A percentile compares a stretch with the other conserved stretches of the same genome.
phyloP scores from a whole-genome alignment of 2,888 invertebrate genomes.

The Stegana nigrithorax region DNA sequence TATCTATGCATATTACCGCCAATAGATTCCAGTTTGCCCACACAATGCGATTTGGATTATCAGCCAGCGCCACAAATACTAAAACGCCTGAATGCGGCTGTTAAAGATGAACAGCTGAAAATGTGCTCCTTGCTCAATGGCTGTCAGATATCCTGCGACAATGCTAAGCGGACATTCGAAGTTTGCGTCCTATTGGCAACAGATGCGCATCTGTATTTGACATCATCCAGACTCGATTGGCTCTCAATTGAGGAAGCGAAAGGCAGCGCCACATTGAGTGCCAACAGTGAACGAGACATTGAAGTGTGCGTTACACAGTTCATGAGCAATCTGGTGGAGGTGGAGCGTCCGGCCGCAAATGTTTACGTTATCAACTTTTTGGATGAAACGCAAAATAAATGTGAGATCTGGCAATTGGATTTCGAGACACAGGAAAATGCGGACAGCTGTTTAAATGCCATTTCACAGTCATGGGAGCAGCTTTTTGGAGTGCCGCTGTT shows the following conservation, averaged over 20 bases:
- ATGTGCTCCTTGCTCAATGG: slow-evolving; percentile 69
- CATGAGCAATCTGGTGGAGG: slow-evolving; percentile 71
- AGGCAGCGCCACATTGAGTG: background rate
- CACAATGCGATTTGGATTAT: slow-evolving; percentile 63
- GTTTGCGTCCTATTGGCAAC: slow-evolving; percentile 64
- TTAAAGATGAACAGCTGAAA: slow-evolving; percentile 62
- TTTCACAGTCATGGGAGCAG: slow-evolving; percentile 71
- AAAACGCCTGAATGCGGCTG: slow-evolving; percentile 50
- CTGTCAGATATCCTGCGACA: slow-evolving; percentile 64
- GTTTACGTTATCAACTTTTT: slow-evolving; percentile 69
- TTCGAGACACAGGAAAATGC: slow-evolving; percentile 69
- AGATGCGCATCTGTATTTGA: slow-evolving; percentile 68
- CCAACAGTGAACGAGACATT: slow-evolving; percentile 30
- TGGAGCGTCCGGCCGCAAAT: slow-evolving; percentile 66
- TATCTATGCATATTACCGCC: background rate
- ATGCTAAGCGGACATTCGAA: slow-evolving; percentile 51
- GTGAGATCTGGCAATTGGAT: slow-evolving; percentile 69
- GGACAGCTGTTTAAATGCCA: slow-evolving; percentile 69
- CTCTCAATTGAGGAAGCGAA: slow-evolving; percentile 60
- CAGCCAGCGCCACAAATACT: slow-evolving; percentile 66
- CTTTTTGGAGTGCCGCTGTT: slow-evolving; percentile 71
- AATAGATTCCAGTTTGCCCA: slow-evolving; percentile 68
- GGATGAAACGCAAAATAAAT: slow-evolving; percentile 70
- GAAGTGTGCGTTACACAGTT: slow-evolving; percentile 67
- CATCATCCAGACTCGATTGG: slow-evolving; percentile 69